Conservation (phyloP, 2,888 invertebrate species). For the Resseliella maxima region DNA sequence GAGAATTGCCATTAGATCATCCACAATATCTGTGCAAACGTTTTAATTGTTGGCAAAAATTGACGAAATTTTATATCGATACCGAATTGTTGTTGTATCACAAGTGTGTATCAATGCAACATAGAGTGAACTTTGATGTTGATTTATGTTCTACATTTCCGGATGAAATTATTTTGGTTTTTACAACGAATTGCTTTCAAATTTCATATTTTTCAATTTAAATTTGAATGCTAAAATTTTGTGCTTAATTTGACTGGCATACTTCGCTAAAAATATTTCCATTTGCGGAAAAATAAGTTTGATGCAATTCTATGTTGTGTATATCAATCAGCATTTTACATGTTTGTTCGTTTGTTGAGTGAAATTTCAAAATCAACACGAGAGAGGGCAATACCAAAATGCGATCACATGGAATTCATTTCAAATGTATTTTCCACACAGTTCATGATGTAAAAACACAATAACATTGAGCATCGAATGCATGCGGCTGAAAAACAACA, state of each 20-base stretch:
- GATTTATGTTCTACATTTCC: neutral
- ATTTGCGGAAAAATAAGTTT: neutral
- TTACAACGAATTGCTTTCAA: neutral
- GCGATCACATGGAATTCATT: neutral
- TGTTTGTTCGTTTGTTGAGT: constrained; percentile 29
- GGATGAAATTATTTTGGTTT: neutral
- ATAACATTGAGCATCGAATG: neutral
- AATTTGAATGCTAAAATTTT: neutral
- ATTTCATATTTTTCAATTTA: neutral
- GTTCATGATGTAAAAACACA: constrained; percentile 18
- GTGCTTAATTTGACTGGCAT: neutral
- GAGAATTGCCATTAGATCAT: too few relatives aligned
- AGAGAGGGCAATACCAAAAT: neutral
- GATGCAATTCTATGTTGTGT: neutral
- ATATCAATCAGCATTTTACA: neutral
- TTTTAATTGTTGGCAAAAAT: neutral
- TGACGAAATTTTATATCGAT: neutral
- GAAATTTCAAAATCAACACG: constrained; percentile 21
- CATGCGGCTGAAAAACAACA: neutral
- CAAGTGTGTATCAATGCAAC: too few relatives aligned
- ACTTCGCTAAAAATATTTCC: neutral
- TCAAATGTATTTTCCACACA: neutral
- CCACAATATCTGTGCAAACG: neutral
- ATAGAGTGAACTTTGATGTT: neutral
- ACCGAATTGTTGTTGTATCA: too few relatives aligned